Evolutionary conservation across 2,113 vertebrate species (phyloP).

Genomic region (Paralichthys olivaceus): DNA sequence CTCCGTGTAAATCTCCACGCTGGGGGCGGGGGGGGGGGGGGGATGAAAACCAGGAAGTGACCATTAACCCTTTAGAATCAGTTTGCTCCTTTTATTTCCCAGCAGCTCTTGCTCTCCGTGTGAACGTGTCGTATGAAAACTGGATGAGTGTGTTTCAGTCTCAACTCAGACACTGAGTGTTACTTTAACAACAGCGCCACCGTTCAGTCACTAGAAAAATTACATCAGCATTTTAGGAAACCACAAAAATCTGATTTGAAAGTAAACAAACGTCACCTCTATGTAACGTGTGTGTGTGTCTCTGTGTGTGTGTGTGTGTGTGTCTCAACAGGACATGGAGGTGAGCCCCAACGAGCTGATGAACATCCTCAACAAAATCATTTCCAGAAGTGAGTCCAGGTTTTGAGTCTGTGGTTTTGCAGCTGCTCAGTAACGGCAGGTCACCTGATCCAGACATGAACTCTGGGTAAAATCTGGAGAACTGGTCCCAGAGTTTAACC

Average conservation of each 20-base stretch:
- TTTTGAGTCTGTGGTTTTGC: background rate
- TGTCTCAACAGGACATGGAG: slow-evolving; percentile 89
- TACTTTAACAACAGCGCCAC: background rate
- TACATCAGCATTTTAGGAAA: background rate
- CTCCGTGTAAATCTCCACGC: background rate
- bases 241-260: too few species aligned
- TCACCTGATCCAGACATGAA: too few species aligned
- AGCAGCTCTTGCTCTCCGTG: too few species aligned
- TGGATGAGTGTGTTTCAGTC: too few species aligned
- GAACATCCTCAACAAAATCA: slow-evolving; percentile 91
- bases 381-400: slow-evolving; percentile 85
- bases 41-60: background rate
- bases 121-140: too few species aligned
- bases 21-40: background rate
- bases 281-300: slow-evolving; percentile 42
- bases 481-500: too few species aligned
- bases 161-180: too few species aligned
- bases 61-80: background rate
- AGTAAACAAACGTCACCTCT: too few species aligned
- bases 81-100: too few species aligned
- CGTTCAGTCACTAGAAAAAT: background rate
- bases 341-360: slow-evolving; percentile 89
- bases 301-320: slow-evolving; percentile 48
- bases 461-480: too few species aligned
- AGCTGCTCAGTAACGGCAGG: too few species aligned